Evolutionary conservation across 2,888 invertebrate species (phyloP).

Genomic region (Anoncus sp.): DNA sequence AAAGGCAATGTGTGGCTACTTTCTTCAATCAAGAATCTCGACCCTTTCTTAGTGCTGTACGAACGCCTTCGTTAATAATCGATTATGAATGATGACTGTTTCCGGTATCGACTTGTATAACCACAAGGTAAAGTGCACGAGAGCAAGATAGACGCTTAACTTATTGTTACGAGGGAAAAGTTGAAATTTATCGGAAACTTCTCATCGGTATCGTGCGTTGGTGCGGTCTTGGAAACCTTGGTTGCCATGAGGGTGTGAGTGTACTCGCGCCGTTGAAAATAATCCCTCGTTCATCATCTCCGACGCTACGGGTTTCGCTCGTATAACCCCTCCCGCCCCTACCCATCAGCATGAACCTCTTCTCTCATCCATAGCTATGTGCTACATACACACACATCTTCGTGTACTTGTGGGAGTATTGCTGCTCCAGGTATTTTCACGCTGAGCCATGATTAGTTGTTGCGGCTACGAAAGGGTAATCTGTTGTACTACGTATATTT

Average conservation of each 20-base stretch:
- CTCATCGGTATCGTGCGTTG: conserved; percentile 51
- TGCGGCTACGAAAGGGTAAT: conserved; percentile 72
- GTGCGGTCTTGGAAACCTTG: conserved; percentile 46
- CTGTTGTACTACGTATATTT: conserved; percentile 72
- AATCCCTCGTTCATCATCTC: conserved; percentile 78
- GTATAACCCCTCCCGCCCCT: conserved; percentile 13
- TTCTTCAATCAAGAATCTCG: conserved; percentile 36
- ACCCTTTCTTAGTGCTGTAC: conserved; percentile 65
- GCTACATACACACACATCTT: background rate
- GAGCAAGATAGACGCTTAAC: conserved; percentile 62
- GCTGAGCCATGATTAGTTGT: conserved; percentile 75
- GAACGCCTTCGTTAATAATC: conserved; percentile 78
- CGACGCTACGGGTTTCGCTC: conserved; percentile 43
- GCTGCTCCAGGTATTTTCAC: conserved; percentile 58
- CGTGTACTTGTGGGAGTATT: conserved; percentile 1
- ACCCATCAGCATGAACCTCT: conserved; percentile 17
- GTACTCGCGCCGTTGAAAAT: conserved; percentile 70
- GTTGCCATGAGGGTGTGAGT: background rate
- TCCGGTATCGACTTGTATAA: conserved; percentile 70
- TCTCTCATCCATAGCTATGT: background rate
- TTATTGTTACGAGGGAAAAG: conserved; percentile 77
- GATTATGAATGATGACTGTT: conserved; percentile 79
- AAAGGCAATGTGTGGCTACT: conserved; percentile 30
- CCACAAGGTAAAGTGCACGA: conserved; percentile 45
- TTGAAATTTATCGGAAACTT: conserved; percentile 79